Conservation (phyloP, 2,888 invertebrate species). For the Urechis unicinctus region DNA sequence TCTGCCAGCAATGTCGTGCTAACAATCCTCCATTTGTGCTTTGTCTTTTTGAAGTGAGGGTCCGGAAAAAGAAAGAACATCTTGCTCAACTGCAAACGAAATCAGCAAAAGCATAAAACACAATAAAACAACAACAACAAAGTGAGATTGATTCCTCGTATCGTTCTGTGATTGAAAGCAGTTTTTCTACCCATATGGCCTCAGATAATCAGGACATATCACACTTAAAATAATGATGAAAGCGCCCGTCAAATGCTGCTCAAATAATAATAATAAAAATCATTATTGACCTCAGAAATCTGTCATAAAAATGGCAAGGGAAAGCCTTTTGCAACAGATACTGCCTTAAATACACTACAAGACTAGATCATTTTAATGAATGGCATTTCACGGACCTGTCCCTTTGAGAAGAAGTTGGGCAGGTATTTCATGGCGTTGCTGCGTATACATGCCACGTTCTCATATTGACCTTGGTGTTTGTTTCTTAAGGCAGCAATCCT, state of each 20-base stretch:
- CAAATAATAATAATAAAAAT: neutral
- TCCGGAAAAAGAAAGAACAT: slow-evolving; percentile 99
- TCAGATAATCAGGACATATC: too few relatives aligned
- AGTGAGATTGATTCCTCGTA: neutral
- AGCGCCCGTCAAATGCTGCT: too few relatives aligned
- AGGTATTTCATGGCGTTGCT: slow-evolving; percentile 99
- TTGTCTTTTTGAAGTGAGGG: slow-evolving; percentile 97
- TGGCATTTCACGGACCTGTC: slow-evolving; percentile 61
- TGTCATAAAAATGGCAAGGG: too few relatives aligned
- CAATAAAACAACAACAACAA: neutral
- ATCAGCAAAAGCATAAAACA: too few relatives aligned
- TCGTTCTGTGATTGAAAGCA: too few relatives aligned
- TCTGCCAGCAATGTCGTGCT: slow-evolving; percentile 87
- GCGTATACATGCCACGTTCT: slow-evolving; percentile 89
- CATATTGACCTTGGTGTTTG: slow-evolving; percentile 60
- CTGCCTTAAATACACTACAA: too few relatives aligned
- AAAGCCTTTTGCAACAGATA: too few relatives aligned
- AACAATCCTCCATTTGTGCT: slow-evolving; percentile 99
- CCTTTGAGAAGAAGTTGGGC: slow-evolving; percentile 92
- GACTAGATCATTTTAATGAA: too few relatives aligned
- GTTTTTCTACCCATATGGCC: too few relatives aligned
- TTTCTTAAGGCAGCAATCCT: slow-evolving; percentile 77
- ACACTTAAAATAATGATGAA: too few relatives aligned
- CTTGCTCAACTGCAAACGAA: slow-evolving; percentile 76
- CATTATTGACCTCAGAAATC: neutral